Percentiles rank a stretch among this genome's conserved stretches.
Conservation (phyloP, 2,888 invertebrate genomes). For the Ormyrus pomaceus region DNA sequence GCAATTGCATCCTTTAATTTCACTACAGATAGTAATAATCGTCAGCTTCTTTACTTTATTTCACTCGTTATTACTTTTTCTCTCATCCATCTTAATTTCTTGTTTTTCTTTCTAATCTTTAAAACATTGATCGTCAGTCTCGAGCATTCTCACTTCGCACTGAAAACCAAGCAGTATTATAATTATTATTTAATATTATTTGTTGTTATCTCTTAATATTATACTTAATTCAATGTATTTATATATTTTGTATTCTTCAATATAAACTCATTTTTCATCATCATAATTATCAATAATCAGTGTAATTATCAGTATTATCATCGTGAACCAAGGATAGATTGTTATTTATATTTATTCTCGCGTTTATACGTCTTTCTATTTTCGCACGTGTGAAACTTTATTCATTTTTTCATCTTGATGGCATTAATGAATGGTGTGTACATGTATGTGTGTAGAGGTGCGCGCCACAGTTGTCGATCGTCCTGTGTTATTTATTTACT, state of each 20-base stretch:
- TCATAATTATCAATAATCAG: conserved; percentile 35
- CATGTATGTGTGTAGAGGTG: conserved; percentile 3
- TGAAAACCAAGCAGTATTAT: conserved; percentile 76
- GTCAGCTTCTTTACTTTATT: conserved; percentile 30
- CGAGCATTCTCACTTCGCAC: conserved; percentile 63
- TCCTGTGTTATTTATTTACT: conserved; percentile 10
- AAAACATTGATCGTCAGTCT: conserved; percentile 55
- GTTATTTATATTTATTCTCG: conserved; percentile 43
- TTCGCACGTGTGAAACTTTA: not conserved
- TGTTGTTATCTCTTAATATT: conserved; percentile 73
- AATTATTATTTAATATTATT: conserved; percentile 70
- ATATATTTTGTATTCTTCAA: conserved; percentile 68
- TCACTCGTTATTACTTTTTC: conserved; percentile 40
- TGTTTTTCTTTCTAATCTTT: conserved; percentile 27
- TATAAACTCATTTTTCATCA: conserved; percentile 68
- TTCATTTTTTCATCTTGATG: conserved; percentile 10
- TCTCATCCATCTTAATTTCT: conserved; percentile 29
- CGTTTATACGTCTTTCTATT: conserved; percentile 9
- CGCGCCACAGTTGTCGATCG: conserved; percentile 24
- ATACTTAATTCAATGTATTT: conserved; percentile 76
- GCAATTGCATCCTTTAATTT: not conserved
- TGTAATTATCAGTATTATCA: conserved; percentile 35
- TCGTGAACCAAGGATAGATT: conserved; percentile 66
- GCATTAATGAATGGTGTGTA: conserved; percentile 3
- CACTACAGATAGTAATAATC: conserved; percentile 8